Evolutionary conservation across 2,113 vertebrate species (phyloP), one percentile per base, ranked within the genome.

Genomic region (Tragelaphus strepsiceros): DNA sequence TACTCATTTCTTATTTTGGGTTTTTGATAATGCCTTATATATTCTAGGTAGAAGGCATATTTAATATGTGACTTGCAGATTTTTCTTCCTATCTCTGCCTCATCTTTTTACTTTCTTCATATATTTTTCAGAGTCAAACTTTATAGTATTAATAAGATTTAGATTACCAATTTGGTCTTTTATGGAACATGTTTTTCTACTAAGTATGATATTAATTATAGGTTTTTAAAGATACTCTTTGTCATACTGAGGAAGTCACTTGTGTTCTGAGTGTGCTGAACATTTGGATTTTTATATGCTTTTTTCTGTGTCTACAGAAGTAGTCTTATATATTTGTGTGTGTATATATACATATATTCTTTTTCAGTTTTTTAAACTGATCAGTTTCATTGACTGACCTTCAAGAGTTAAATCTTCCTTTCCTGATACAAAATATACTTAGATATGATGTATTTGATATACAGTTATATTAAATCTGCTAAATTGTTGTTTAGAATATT

Each of bases 391-490:
- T 80, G 58, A 2, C 15, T 84, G 26, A 14, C 19, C 13, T 90
- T 90, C n/a, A 90, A 86, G 89, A 81, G 35, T 53, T 81, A 97
- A 5, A 67, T n/a, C 24, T 74, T 82, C 11, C 7, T 74, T 56
- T 56, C 17, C 43, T 12, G 46, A 12, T 32, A 49, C 30, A 61
- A 93, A 84, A 78, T 71, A 8, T 16, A 53, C 22, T 61, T 67
- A 32, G 6, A 46, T 91, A 49, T 83, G 26, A 62, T 56, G 2
- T 30, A 19, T 64, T 81, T 56, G 5, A 82, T 91, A 82, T 49
- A 58, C 8, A 74, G 8, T 95, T 87, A 30, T 90, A 91, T 62
- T 80, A 51, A 74, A 49, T n/a, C 16, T n/a, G 22, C 17, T 92
- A 90, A 89, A 81, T 24, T 81, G 61, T 26, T 92, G 2, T 56